Evolutionary conservation across 2,797 vertebrate species (phyloP).

Genomic region (Aldrovandia affinis): DNA sequence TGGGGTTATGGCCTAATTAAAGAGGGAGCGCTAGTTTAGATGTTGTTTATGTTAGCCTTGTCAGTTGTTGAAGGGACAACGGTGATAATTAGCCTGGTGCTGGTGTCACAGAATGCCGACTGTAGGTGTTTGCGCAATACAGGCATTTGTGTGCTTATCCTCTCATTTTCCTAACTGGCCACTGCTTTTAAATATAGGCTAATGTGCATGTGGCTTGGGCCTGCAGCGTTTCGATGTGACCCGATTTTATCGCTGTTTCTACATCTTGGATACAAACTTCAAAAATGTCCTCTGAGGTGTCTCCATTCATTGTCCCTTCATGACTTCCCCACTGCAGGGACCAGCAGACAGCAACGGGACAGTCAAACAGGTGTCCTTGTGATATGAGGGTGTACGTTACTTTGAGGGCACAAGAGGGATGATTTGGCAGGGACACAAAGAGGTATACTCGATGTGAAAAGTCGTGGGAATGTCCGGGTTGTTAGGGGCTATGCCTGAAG

Average conservation of each 20-base stretch:
- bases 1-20: constrained; percentile 3
- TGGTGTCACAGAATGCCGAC: not conserved
- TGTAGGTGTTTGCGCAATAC: not conserved
- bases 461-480: not conserved
- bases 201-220: too few relatives aligned
- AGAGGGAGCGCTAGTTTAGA: not conserved
- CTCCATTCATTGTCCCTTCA: not conserved
- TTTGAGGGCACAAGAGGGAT: not conserved
- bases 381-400: not conserved
- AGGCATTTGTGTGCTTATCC: not conserved
- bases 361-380: not conserved
- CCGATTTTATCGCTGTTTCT: too few relatives aligned
- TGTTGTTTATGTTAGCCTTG: not conserved
- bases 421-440: not conserved
- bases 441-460: too few relatives aligned
- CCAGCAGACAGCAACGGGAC: not conserved
- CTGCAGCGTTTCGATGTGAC: too few relatives aligned
- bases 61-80: not conserved
- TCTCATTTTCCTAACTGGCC: not conserved
- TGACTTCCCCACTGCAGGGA: not conserved
- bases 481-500: not conserved
- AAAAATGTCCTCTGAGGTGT: not conserved
- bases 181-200: not conserved
- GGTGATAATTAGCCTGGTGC: not conserved
- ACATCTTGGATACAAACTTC: too few relatives aligned